Evolutionary conservation across 2,113 vertebrate species (phyloP), one percentile per base, ranked within the genome.

Genomic region (Diadophis punctatus): DNA sequence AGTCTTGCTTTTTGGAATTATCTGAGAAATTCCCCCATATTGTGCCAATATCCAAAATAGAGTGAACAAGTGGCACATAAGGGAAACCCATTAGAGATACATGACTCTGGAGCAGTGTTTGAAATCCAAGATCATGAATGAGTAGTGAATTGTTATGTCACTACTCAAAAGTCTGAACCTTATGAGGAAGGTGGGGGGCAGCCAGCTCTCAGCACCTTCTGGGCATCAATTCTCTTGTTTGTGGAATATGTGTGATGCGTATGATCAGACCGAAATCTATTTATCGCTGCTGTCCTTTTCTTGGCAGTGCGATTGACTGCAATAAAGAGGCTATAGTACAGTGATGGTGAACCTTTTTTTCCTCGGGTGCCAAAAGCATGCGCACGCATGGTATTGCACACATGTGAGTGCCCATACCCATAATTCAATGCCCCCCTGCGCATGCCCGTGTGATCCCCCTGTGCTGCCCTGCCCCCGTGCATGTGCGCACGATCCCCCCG

Each of bases 111-210:
- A 1, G 0, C 87, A 56, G 0, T 0, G 0, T 1, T 0, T 88
- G 39, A 43, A 86, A 48, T 10, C 53, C 91, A 86, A 0, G 0
- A 46, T 56, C 68, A 10, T 88, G 0, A 43, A 92, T 55, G 23
- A n/a, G 30, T 89, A n/a, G n/a, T n/a, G n/a, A n/a, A n/a, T 89
- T 1, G 39, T 86, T 0, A 0, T 87, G 90, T 51, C 63, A 58
- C 90, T 93, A 86, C 2, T n/a, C 0, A 9, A 74, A 0, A 1
- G 91, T 49, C 23, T 58, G 43, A 86, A 43, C 3, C 58, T 90
- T 86, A 58, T 11, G 23, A 43, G 55, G 30, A n/a, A n/a, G n/a
- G n/a, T n/a, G n/a, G n/a, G n/a, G n/a, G n/a, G n/a, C n/a, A n/a
- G 53, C 12, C 87, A 58, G 1, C 43, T 85, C 39, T 85, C 43